A percentile compares a stretch with the other conserved stretches of the same genome.
Evolutionary conservation across 35 echinoderm and acorn worm species (phyloP).

Genomic region (Apostichopus californicus): DNA sequence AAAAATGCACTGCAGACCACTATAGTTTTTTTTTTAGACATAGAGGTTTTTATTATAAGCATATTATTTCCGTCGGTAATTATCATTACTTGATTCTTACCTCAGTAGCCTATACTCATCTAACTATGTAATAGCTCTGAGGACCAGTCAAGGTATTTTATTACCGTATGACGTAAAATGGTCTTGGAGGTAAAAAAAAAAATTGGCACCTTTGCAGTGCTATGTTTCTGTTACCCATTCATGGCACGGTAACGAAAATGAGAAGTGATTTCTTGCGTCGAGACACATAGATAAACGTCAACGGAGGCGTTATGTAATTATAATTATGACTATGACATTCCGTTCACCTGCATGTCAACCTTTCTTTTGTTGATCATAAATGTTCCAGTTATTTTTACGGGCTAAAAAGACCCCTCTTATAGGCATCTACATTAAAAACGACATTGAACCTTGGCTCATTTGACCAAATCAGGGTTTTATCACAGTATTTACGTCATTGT

Average conservation of each 20-base stretch:
- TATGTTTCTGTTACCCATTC: too few species aligned
- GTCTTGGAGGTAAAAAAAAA: too few species aligned
- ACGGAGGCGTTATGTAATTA: too few species aligned
- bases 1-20: too few species aligned
- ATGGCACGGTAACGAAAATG: too few species aligned
- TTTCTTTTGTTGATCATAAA: neutral
- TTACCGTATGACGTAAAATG: neutral
- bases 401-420: neutral
- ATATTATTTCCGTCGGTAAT: neutral
- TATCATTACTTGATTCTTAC: neutral
- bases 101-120: neutral
- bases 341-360: neutral
- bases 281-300: too few species aligned
- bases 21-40: too few species aligned
- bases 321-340: neutral
- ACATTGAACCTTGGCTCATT: neutral
- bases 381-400: neutral
- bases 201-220: too few species aligned
- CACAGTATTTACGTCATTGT: neutral
- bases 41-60: neutral
- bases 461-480: slow-evolving; percentile 1
- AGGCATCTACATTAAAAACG: neutral
- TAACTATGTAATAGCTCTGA: neutral
- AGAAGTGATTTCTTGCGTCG: too few species aligned
- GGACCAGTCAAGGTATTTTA: neutral